Evolutionary conservation across 2,113 vertebrate genomes (phyloP), one percentile per base, ranked within the genome.

Genomic region (Mormyrus iriodes): DNA sequence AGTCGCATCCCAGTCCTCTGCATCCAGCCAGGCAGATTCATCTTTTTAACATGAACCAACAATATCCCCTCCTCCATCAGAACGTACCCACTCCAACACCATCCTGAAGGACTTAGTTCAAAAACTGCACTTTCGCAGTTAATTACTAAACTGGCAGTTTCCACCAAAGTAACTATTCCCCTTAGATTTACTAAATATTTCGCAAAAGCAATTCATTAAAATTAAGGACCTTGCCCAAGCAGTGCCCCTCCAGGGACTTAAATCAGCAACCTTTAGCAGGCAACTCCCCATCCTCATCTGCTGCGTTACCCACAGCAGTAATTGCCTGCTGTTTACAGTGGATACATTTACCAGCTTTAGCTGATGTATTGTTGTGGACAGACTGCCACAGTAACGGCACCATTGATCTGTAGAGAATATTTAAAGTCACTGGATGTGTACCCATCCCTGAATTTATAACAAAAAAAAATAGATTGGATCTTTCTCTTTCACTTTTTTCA

Each of bases 401-500:
- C 15, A 48, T 84, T 49, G 35, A 73, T n/a, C 61, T 85, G 53
- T 44, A 89, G 73, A 89, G 61, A 55, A 76, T 90, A 91, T 91
- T 89, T 89, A 51, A 90, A 90, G 88, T 90, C 90, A 90, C 61
- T 88, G 85, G 46, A 88, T 86, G 90, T 82, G 84, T 65, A 86
- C 24, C 55, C 87, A 84, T 90, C 90, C 61, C 73, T 90, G 89
- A 91, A 91, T 90, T 91, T 82, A 91, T 89, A 83, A 88, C 51
- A 88, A 65, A 44, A 88, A 69, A 58, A 69, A 27, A 88, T 88
- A 90, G 55, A 91, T 86, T 88, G 65, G 79, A 91, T 90, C 48
- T 91, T 76, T 86, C 51, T 39, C 51, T 53, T 31, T 86, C 44
- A 31, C 4, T 84, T 83, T 89, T 87, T 86, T 89, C n/a, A 39